A percentile compares a stretch with the other conserved stretches of the same genome.
Evolutionary conservation across 2,888 invertebrate species (phyloP).

Genomic region (Panzeria rudis): DNA sequence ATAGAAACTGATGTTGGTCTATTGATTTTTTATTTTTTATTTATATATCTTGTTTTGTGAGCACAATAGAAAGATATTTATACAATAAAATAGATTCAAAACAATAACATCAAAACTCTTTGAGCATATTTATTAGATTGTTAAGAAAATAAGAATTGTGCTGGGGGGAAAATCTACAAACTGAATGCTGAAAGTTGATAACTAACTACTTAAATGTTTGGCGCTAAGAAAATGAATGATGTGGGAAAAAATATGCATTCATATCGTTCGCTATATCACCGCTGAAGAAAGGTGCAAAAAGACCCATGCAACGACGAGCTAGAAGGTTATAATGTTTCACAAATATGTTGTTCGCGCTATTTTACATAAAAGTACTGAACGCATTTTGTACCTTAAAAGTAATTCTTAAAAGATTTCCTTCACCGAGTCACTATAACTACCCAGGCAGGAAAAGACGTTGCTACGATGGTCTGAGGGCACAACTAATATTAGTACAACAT

Average conservation of each 20-base stretch:
- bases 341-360: too few relatives aligned
- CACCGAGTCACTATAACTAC: too few relatives aligned
- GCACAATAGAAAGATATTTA: conserved; percentile 6
- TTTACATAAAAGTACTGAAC: too few relatives aligned
- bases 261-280: background rate
- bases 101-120: conserved; percentile 4
- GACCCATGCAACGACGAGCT: too few relatives aligned
- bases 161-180: background rate
- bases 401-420: too few relatives aligned
- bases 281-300: too few relatives aligned
- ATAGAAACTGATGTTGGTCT: background rate
- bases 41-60: too few relatives aligned
- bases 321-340: too few relatives aligned
- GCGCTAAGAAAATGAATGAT: background rate
- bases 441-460: too few relatives aligned
- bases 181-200: background rate
- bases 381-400: too few relatives aligned
- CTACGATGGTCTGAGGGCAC: too few relatives aligned
- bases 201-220: background rate
- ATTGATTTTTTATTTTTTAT: background rate
- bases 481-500: too few relatives aligned
- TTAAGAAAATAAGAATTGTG: background rate
- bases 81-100: background rate
- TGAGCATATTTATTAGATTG: conserved; percentile 4
- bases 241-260: background rate